Evolutionary conservation across 1,140 invertebrate genomes (phyloP).

Genomic region (Trachelipus rathkii): DNA sequence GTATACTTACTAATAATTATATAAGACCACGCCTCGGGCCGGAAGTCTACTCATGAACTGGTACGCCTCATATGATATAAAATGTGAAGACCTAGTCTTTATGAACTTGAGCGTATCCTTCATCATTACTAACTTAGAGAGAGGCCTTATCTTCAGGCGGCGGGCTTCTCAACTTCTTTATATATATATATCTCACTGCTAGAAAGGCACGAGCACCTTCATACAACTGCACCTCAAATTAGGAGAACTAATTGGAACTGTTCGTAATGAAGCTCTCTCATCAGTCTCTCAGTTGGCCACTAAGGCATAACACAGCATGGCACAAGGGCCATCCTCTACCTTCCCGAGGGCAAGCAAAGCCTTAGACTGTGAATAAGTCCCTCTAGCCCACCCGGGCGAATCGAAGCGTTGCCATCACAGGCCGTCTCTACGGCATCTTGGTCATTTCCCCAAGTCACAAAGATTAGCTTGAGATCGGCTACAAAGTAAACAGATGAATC

Average conservation of each 20-base stretch:
- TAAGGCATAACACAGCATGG: background rate
- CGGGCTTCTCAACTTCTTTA: background rate
- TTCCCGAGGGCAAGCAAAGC: conserved; percentile 34
- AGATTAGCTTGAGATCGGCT: conserved; percentile 9
- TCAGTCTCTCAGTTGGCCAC: background rate
- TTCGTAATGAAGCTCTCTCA: background rate
- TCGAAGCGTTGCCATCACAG: background rate
- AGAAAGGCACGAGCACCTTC: background rate
- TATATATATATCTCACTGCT: background rate
- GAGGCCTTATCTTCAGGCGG: too few relatives aligned
- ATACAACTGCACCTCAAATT: background rate
- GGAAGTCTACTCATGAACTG: background rate
- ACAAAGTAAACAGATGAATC: background rate
- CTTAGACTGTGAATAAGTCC: background rate
- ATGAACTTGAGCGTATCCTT: too few relatives aligned
- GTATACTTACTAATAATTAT: background rate
- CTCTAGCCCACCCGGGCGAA: background rate
- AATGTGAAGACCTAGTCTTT: background rate
- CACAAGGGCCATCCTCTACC: background rate
- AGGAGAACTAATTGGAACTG: background rate
- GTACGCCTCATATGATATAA: background rate
- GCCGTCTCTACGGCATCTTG: conserved; percentile 6
- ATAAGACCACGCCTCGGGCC: background rate
- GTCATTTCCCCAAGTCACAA: background rate
- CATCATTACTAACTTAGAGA: too few relatives aligned